Evolutionary conservation across 1,140 invertebrate species (phyloP).

Genomic region (Patella vulgata): DNA sequence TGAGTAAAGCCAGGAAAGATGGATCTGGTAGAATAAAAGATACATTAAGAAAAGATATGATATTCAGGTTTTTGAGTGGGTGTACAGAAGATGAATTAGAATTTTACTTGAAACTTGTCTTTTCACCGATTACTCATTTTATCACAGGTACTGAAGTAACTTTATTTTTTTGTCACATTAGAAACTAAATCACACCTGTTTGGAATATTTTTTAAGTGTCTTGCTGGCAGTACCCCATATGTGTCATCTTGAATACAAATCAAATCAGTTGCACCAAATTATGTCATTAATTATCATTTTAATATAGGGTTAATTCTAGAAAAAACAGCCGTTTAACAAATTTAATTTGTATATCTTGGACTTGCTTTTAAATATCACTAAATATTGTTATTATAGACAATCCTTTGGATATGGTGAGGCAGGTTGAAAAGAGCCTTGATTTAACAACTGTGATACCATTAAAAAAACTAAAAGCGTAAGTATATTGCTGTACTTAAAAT

Average conservation of each 20-base stretch:
- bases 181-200: too few relatives aligned
- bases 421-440: conserved; percentile 34
- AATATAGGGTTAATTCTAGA: conserved; percentile 3
- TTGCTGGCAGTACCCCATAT: too few relatives aligned
- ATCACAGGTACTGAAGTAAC: conserved; percentile 66
- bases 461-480: conserved; percentile 60
- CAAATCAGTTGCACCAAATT: too few relatives aligned
- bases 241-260: too few relatives aligned
- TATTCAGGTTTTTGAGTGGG: conserved; percentile 86
- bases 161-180: background rate
- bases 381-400: conserved; percentile 39
- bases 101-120: conserved; percentile 84
- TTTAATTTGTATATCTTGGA: background rate
- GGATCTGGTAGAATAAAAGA: conserved; percentile 79
- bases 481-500: background rate
- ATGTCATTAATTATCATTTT: background rate
- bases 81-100: conserved; percentile 81
- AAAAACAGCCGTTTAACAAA: background rate
- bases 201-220: too few relatives aligned
- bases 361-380: conserved; percentile 4
- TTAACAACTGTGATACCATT: conserved; percentile 52
- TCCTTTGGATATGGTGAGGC: conserved; percentile 37
- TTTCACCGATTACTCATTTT: conserved; percentile 77
- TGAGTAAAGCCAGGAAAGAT: conserved; percentile 76
- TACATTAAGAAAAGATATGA: conserved; percentile 74